Evolutionary conservation across 2,888 invertebrate species (phyloP), one percentile per base, ranked within the genome.

Genomic region (Drosophila eohydei): DNA sequence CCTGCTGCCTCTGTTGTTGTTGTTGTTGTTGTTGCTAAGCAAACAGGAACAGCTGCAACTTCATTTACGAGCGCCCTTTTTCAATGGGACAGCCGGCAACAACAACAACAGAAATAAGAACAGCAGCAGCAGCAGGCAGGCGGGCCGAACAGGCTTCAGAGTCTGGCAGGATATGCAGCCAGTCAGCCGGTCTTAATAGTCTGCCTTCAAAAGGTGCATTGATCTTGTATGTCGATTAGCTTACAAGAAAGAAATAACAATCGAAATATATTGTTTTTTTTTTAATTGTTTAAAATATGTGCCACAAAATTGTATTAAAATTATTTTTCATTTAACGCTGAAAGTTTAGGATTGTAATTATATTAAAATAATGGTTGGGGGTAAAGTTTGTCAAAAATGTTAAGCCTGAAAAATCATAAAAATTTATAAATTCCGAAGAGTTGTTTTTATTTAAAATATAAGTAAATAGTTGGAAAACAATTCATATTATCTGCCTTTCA

Each of bases 41-140:
- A 82, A 73, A 76, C 67, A 83, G 63, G 85, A 85, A 81, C 86
- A 87, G 86, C 86, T 86, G 86, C 86, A 88, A 85, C 77, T 72
- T 80, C 58, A 34, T 69, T 67, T 70, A 73, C 65, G 73, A 80
- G 83, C 83, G 86, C 83, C 80, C 72, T 81, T 81, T 80, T 76
- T 83, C 71, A 82, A 82, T 82, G 88, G 78, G 86, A 76, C 67
- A 65, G 57, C 63, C 34, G 21, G 4, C 36, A 34, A 40, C 48
- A 38, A 56, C 71, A 69, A 52, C 64, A 66, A 65, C 68, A 66
- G 30, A 58, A 62, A 12, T 16, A 28, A 9, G 30, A 57, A 38
- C 71, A 74, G 48, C 64, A 64, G 55, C 71, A 63, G 44, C 58
- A 65, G 60, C 61, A 51, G 59, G 66, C 62, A 61, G 64, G 55